Conservation (phyloP, 2,113 vertebrate genomes). For the Hydrochoerus hydrochaeris region DNA sequence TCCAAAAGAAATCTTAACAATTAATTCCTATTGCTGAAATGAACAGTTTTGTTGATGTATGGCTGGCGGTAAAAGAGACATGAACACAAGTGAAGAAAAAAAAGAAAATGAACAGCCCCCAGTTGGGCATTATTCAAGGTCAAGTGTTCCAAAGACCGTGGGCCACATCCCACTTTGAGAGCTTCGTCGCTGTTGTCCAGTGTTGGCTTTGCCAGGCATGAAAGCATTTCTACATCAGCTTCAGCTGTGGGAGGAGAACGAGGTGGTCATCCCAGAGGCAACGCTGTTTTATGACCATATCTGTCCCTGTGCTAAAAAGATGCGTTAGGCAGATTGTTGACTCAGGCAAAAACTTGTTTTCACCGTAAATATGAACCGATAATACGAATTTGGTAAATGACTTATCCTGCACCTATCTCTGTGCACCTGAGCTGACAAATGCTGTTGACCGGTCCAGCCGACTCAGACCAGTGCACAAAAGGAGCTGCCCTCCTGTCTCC, state of each 20-base stretch:
- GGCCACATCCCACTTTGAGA: not conserved
- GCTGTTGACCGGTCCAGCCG: not conserved
- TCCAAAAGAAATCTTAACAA: not conserved
- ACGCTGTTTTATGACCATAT: not conserved
- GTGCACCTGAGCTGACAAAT: not conserved
- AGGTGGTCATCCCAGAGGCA: not conserved
- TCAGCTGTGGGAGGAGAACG: not conserved
- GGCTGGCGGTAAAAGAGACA: not conserved
- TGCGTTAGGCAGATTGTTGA: not conserved
- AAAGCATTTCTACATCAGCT: not conserved
- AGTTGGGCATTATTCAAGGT: not conserved
- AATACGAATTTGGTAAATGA: not conserved
- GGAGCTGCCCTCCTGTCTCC: not conserved
- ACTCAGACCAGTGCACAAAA: not conserved
- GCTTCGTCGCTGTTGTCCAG: not conserved
- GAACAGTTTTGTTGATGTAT: not conserved
- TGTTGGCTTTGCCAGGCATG: not conserved
- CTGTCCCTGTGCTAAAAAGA: not conserved
- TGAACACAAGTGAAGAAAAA: not conserved
- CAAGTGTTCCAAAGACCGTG: not conserved
- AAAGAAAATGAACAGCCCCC: not conserved
- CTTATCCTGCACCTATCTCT: too few species aligned
- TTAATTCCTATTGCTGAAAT: not conserved
- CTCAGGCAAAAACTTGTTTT: not conserved
- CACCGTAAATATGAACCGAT: not conserved